Percentiles rank a stretch among this genome's conserved stretches.
phyloP scores from a whole-genome alignment of 2,113 vertebrate genomes.

The Hydropotes inermis region DNA sequence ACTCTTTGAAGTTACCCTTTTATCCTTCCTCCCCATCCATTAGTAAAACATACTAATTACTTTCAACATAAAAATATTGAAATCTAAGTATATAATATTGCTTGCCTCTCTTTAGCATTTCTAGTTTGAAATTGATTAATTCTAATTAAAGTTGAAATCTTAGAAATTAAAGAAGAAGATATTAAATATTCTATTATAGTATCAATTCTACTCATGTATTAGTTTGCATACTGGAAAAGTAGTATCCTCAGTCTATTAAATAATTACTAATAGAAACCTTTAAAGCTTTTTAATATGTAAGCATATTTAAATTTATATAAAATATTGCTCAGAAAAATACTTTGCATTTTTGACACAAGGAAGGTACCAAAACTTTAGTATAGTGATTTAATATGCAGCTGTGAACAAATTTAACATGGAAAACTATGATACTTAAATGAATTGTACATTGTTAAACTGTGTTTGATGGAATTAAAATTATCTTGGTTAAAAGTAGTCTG shows the following conservation, averaged over 20 bases:
- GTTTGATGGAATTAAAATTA: background rate
- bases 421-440: background rate
- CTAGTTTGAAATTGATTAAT: background rate
- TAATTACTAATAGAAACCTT: background rate
- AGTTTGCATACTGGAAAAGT: background rate
- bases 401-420: background rate
- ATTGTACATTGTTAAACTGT: background rate
- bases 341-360: slow-evolving; percentile 21
- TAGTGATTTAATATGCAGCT: background rate
- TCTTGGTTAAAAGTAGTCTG: background rate
- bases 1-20: background rate
- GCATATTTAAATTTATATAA: background rate
- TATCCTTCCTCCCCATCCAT: background rate
- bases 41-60: background rate
- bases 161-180: background rate
- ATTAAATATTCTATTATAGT: background rate
- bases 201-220: background rate
- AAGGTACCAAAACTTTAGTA: background rate
- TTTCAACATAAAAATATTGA: background rate
- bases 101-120: background rate
- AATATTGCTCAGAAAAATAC: background rate
- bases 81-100: background rate
- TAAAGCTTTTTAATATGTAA: background rate
- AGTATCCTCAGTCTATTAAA: background rate
- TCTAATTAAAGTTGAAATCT: background rate